Conservation (phyloP, 2,797 vertebrate genomes). For the Scomberomorus guttatus region DNA sequence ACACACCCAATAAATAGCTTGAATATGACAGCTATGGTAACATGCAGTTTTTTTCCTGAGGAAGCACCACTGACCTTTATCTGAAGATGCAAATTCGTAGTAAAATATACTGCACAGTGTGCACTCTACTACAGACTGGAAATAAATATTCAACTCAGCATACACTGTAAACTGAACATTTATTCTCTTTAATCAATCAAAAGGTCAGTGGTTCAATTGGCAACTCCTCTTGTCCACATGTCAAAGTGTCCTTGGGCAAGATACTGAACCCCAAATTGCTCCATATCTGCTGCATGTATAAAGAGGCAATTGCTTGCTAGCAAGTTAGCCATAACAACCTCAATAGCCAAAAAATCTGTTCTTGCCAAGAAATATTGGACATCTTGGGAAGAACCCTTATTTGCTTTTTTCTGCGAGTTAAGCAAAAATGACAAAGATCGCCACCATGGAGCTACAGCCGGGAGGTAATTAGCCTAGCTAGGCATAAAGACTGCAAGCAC, state of each 20-base stretch:
- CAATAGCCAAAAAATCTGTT: no score
- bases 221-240: background rate
- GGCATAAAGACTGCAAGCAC: no score
- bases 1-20: constrained; percentile 2
- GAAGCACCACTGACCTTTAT: constrained; percentile 16
- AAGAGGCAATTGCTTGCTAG: no score
- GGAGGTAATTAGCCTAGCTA: no score
- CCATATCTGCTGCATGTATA: background rate
- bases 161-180: background rate
- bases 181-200: background rate
- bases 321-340: no score
- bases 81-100: constrained; percentile 4
- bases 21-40: background rate
- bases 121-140: background rate
- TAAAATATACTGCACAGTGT: background rate
- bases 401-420: no score
- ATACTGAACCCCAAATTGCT: background rate
- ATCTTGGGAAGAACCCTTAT: no score
- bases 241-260: no score
- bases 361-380: no score
- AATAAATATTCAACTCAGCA: background rate
- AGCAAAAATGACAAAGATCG: no score
- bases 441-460: no score
- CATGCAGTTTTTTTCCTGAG: background rate
- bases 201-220: background rate